Evolutionary conservation across 2,113 vertebrate genomes (phyloP), one percentile per base, ranked within the genome.

Genomic region (Triplophysa dalaica): DNA sequence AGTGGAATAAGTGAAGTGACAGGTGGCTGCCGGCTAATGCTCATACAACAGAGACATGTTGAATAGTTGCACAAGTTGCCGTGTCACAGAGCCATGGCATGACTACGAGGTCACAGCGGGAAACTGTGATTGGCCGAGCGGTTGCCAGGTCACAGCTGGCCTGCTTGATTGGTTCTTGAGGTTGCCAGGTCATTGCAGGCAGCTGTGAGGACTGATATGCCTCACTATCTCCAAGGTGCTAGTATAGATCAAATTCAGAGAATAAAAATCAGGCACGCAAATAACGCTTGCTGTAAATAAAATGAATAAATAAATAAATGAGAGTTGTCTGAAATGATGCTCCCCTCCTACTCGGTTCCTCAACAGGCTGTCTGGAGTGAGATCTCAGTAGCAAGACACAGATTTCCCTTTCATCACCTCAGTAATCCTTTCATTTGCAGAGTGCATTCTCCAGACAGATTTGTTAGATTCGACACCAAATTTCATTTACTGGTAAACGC

Each of bases 381-480:
- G 8, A 76, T 78, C 70, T 77, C 77, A 78, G 69, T 48, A 81
- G 69, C 61, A 19, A 33, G 75, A 22, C 9, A 56, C 76, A 82
- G 68, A 65, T 82, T 79, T 81, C 61, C 41, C 54, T 85, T 61
- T 83, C 69, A 76, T 78, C 81, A 75, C 72, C 48, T 45, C 70
- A 65, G 77, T 82, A 82, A 85, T 85, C 74, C 78, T 79, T 85
- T 81, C 79, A 83, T 75, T 76, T 79, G 38, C 21, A 26, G 74
- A 65, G 66, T 38, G 69, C 64, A 16, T 72, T 85, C 81, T 81
- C 79, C 56, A 81, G 63, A 78, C 69, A 79, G 60, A 41, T 80
- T 83, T 83, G 68, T 72, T 82, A 73, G 77, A 82, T 86, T 85
- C 87, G 81, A 89, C 83, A 86, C 77, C 73, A 84, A 87, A 88